A percentile compares a stretch with the other conserved stretches of the same genome.
Conservation (phyloP, 2,888 invertebrate species). For the Drosophila flavopinicola region DNA sequence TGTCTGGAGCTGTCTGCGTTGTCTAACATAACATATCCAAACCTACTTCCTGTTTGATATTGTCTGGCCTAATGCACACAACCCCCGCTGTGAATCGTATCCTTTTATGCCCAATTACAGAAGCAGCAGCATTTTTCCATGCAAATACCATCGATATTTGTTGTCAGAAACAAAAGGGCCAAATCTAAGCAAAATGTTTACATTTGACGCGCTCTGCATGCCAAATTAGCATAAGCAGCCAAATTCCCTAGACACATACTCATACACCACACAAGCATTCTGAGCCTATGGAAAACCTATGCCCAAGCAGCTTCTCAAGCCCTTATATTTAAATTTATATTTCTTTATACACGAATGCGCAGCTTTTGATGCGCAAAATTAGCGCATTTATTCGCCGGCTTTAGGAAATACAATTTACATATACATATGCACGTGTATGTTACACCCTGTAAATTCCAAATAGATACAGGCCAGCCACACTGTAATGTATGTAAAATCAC, state of each 20-base stretch:
- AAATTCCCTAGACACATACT: slow-evolving; percentile 8
- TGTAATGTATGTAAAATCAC: too few species aligned
- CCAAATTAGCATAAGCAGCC: slow-evolving; percentile 69
- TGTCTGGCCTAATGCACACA: slow-evolving; percentile 46
- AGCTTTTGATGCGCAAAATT: slow-evolving; percentile 71
- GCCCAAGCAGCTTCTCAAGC: slow-evolving; percentile 4
- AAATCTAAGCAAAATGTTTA: slow-evolving; percentile 56
- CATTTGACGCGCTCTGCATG: slow-evolving; percentile 56
- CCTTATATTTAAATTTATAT: slow-evolving; percentile 56
- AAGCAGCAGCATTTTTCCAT: slow-evolving; percentile 25
- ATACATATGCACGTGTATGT: neutral
- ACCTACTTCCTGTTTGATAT: slow-evolving; percentile 57
- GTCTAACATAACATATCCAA: slow-evolving; percentile 34
- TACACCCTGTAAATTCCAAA: neutral
- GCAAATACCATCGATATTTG: slow-evolving; percentile 52
- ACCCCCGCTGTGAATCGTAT: slow-evolving; percentile 7
- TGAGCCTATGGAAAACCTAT: neutral
- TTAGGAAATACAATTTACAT: slow-evolving; percentile 18
- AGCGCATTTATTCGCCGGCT: slow-evolving; percentile 54
- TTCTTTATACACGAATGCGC: slow-evolving; percentile 66
- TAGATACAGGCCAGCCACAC: too few species aligned
- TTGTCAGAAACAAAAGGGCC: slow-evolving; percentile 39
- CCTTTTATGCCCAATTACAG: slow-evolving; percentile 45
- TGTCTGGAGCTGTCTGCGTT: slow-evolving; percentile 19
- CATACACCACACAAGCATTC: slow-evolving; percentile 1